Evolutionary conservation across 1,140 invertebrate genomes (phyloP), one percentile per base, ranked within the genome.

Genomic region (Sitobion miscanthi): DNA sequence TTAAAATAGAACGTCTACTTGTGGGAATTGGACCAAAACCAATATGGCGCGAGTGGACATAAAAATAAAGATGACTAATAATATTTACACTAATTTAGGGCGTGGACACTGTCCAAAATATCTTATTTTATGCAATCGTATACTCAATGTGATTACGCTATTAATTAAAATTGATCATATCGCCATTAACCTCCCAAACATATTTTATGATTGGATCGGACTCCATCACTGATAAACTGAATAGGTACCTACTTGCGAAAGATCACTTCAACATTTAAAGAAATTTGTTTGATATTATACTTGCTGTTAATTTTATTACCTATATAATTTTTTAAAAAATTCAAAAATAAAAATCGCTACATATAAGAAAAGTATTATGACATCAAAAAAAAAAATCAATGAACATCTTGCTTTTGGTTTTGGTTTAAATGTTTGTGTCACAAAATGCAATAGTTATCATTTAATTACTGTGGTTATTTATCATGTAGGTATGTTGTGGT

Each of bases 1-100:
- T 85, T 93, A 93, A 92, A 93, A 93, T 93, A 93, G 91, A 93
- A 93, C 49, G 91, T 93, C 91, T 93, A 93, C 91, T 85, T 85
- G 91, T 93, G 91, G 52, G 82, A 93, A 86, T 93, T 93, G 91
- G 91, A 93, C 49, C 49, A 93, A 45, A 57, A 93, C 91, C 91
- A 93, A 93, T 93, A 85, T 86, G 35, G 91, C 35, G 69, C 69
- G 91, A 93, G 91, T 93, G 91, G 35, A 85, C 82, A 85, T 85
- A 93, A 93, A 93, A 93, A 93, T 93, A 93, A 93, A 93, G 49
- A 57, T 93, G 91, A 93, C 91, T 93, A 93, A 93, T 57, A 93
- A 93, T 93, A 93, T 93, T 93, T 93, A 86, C 91, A 93, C 91
- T 93, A 54, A 93, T 93, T 93, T 93, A 93, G 91, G 91, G 82